phyloP scores from a whole-genome alignment of 2,113 vertebrate genomes.

The Melanerpes formicivorus region DNA sequence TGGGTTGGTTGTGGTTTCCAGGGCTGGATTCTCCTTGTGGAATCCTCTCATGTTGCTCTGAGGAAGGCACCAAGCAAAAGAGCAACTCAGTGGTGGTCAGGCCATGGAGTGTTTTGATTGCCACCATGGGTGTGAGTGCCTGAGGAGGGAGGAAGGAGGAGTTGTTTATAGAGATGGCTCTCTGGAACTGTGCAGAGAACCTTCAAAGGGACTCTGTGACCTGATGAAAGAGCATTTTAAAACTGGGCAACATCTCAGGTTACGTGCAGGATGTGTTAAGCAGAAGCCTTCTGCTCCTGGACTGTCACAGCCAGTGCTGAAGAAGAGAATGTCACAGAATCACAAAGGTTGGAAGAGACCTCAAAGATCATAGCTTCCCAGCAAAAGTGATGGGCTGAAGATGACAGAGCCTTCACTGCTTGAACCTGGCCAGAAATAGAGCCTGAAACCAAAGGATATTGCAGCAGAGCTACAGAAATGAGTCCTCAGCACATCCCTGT shows the following conservation, averaged over 20 bases:
- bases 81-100: not conserved
- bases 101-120: not conserved
- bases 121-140: not conserved
- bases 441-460: not conserved
- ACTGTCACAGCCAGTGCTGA: not conserved
- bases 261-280: not conserved
- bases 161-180: not conserved
- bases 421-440: not conserved
- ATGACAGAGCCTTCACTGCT: not conserved
- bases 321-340: not conserved
- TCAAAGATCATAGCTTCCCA: not conserved
- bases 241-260: not conserved
- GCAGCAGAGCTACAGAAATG: not conserved
- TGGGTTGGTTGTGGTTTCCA: not conserved
- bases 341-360: too few species aligned
- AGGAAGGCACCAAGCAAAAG: not conserved
- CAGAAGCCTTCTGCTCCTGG: not conserved
- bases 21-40: not conserved
- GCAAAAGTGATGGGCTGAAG: not conserved
- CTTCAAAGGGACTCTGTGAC: not conserved
- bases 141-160: not conserved
- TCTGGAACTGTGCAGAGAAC: not conserved
- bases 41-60: not conserved
- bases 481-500: not conserved
- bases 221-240: slow-evolving; percentile 13